Percentiles rank a stretch among this genome's conserved stretches.
Evolutionary conservation across 1,140 invertebrate species (phyloP).

Genomic region (Lysiphlebus fabarum): DNA sequence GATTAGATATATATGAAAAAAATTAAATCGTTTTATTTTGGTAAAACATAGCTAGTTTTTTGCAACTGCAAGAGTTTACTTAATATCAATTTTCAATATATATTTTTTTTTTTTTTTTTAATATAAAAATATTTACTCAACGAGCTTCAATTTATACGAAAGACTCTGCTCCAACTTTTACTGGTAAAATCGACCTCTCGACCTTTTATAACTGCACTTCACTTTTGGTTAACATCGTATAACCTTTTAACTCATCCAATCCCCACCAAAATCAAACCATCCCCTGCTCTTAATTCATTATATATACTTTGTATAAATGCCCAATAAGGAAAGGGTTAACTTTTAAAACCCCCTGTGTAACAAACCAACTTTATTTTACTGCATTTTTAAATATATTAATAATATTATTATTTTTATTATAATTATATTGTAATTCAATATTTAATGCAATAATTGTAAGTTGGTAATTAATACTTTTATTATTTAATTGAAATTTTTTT

Average conservation of each 20-base stretch:
- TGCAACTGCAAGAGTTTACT: conserved; percentile 39
- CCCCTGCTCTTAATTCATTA: conserved; percentile 4
- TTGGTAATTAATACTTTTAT: not conserved
- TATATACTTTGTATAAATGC: conserved; percentile 6
- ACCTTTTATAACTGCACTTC: conserved; percentile 10
- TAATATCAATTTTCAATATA: conserved; percentile 47
- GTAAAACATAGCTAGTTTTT: conserved; percentile 13
- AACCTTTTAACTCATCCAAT: conserved; percentile 11
- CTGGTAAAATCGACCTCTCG: not conserved
- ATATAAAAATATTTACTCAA: conserved; percentile 51
- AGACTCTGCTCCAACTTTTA: conserved; percentile 1
- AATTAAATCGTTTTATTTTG: not conserved
- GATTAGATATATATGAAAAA: not conserved
- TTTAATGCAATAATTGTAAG: not conserved
- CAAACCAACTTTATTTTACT: conserved; percentile 38
- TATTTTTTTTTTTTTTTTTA: conserved; percentile 15
- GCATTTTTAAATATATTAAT: conserved; percentile 19
- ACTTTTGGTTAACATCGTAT: conserved; percentile 17
- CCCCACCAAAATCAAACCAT: not conserved
- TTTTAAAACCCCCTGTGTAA: conserved; percentile 8
- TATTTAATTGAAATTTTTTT: conserved; percentile 4
- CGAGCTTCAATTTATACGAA: conserved; percentile 24
- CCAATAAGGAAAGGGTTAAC: not conserved
- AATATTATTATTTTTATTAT: conserved; percentile 19
- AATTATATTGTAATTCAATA: conserved; percentile 1